Evolutionary conservation across 2,113 vertebrate species (phyloP).

Genomic region (Castor canadensis): DNA sequence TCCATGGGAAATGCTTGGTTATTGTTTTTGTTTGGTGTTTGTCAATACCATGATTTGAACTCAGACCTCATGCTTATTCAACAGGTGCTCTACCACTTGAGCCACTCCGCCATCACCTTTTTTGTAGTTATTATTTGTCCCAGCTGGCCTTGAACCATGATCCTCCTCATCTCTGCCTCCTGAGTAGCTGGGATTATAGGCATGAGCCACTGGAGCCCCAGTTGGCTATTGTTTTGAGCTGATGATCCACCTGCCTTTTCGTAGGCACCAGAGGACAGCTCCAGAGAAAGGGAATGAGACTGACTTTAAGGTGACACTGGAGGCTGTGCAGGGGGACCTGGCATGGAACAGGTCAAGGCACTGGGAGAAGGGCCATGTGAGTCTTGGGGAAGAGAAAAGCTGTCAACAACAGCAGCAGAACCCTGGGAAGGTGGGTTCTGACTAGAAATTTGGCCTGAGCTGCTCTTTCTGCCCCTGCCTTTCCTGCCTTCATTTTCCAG

Average conservation of each 20-base stretch:
- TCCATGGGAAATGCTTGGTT: neutral
- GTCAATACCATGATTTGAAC: neutral
- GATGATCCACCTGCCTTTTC: neutral
- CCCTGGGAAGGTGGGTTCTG: rapidly evolving
- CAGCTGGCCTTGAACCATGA: too few species aligned
- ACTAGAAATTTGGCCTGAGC: neutral
- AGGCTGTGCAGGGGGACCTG: neutral
- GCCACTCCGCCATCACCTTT: too few species aligned
- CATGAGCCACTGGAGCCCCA: too few species aligned
- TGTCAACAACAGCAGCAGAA: neutral
- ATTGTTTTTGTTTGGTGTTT: neutral
- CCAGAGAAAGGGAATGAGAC: neutral
- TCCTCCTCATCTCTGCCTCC: too few species aligned
- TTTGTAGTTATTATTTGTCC: too few species aligned
- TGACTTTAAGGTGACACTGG: neutral
- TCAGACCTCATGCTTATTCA: too few species aligned
- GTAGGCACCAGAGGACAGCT: neutral
- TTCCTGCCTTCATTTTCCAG: neutral
- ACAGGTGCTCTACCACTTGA: too few species aligned
- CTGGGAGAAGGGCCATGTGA: neutral
- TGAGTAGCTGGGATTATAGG: too few species aligned
- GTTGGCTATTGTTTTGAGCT: neutral
- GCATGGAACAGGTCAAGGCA: neutral
- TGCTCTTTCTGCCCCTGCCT: too few species aligned
- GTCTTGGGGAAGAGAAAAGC: neutral